Evolutionary conservation across 2,797 vertebrate species (phyloP).

Genomic region (Masticophis lateralis): DNA sequence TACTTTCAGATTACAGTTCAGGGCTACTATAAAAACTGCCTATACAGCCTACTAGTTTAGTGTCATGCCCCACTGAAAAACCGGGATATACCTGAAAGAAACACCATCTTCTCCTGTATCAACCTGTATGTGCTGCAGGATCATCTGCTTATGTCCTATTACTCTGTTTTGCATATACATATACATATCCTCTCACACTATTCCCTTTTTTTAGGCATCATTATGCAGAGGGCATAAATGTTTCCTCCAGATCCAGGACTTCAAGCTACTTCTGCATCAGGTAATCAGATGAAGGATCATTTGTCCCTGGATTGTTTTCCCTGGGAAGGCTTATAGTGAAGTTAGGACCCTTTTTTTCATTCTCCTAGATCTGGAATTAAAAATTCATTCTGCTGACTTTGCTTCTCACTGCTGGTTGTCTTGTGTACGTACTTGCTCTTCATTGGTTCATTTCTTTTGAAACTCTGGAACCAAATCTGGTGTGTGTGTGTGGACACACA

Average conservation of each 20-base stretch:
- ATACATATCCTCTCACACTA: background rate
- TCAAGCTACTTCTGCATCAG: background rate
- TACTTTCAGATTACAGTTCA: background rate
- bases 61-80: background rate
- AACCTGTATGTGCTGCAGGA: background rate
- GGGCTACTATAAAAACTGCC: background rate
- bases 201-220: background rate
- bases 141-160: background rate
- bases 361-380: background rate
- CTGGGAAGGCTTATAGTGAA: background rate
- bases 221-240: background rate
- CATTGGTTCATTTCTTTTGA: background rate
- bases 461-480: too few relatives aligned
- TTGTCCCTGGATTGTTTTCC: background rate
- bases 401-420: background rate
- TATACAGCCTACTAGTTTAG: background rate
- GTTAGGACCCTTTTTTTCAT: background rate
- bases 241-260: background rate
- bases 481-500: too few relatives aligned
- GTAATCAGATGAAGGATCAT: background rate
- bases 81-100: background rate
- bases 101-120: background rate
- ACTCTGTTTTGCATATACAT: background rate
- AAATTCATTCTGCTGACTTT: background rate
- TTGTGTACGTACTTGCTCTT: background rate